phyloP scores from a whole-genome alignment of 1,140 invertebrate genomes.

The Heliothis virescens region DNA sequence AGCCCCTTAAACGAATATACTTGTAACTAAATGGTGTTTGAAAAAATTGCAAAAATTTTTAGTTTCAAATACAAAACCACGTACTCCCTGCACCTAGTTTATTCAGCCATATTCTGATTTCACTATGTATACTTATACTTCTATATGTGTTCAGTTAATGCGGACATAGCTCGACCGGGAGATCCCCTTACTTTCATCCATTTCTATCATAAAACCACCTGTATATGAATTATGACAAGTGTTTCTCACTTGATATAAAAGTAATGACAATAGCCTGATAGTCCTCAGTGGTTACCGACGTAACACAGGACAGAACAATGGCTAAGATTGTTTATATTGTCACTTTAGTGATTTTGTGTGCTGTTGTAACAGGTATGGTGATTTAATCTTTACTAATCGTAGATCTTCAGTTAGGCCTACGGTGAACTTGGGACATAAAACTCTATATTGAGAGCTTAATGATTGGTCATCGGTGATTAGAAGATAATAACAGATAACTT shows the following conservation, averaged over 20 bases:
- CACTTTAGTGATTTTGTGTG: slow-evolving; percentile 9
- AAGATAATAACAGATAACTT: no score
- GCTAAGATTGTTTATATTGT: neutral
- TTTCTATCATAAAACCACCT: neutral
- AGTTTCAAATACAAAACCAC: no score
- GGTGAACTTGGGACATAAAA: neutral
- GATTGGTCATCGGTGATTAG: no score
- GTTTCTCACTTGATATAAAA: slow-evolving; percentile 17
- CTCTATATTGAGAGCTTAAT: neutral
- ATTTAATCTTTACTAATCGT: no score
- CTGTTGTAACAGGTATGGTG: neutral
- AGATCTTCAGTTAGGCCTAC: no score
- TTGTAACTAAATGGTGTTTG: no score
- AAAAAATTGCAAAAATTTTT: no score
- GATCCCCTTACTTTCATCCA: neutral
- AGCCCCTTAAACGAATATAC: no score
- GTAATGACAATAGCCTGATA: slow-evolving; percentile 1
- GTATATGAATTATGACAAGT: neutral
- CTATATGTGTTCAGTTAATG: no score
- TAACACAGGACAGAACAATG: neutral
- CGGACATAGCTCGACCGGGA: neutral
- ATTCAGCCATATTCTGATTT: no score
- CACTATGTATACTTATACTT: no score
- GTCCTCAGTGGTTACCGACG: neutral
- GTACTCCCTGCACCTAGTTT: no score